These are phyloP conservation scores for Dicerorhinus sumatrensis DNA, from an alignment of 2,113 vertebrate genomes.

Conservation along the genomic window DNA sequence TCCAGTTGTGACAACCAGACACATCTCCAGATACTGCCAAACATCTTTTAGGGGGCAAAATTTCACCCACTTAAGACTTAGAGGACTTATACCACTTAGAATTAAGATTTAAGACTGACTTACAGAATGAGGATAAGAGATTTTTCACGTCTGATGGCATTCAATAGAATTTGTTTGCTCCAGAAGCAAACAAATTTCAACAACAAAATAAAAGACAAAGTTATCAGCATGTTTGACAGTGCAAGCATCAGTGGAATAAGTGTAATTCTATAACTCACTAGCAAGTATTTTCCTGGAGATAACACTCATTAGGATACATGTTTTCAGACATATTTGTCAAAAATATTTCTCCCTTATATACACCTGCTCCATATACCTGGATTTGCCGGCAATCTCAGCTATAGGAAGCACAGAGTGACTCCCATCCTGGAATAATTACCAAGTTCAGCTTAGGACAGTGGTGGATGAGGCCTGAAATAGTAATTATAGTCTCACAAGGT, in stretches of 20 bases:
- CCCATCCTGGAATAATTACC: neutral
- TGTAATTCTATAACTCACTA: neutral
- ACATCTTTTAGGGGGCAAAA: neutral
- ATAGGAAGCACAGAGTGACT: neutral
- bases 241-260: neutral
- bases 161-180: neutral
- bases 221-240: neutral
- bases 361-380: neutral
- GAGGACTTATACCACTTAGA: neutral
- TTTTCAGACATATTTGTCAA: neutral
- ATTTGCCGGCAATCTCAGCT: constrained; percentile 22
- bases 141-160: neutral
- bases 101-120: neutral
- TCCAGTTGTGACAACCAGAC: neutral
- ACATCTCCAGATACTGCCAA: neutral
- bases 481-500: neutral
- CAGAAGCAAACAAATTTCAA: neutral
- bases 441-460: neutral
- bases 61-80: neutral
- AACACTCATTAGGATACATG: neutral
- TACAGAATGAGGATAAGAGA: neutral
- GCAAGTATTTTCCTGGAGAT: neutral
- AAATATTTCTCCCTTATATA: neutral
- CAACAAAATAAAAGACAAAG: neutral
- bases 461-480: neutral